Evolutionary conservation across 2,888 invertebrate genomes (phyloP).

Genomic region (Deladenus siricidicola): DNA sequence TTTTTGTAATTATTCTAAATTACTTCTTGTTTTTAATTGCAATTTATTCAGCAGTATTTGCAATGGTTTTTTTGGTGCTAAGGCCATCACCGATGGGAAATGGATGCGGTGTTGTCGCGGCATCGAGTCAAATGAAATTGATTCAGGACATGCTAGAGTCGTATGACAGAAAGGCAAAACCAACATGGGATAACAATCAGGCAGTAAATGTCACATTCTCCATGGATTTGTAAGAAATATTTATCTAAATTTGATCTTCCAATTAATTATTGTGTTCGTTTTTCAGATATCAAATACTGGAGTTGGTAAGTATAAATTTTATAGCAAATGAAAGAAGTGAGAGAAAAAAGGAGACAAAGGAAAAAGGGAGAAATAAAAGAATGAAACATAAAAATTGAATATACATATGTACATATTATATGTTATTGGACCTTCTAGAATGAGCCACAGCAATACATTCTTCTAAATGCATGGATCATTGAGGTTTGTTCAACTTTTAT

Average conservation of each 20-base stretch:
- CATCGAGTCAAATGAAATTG: slow-evolving; percentile 29
- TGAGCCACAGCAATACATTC: slow-evolving; percentile 51
- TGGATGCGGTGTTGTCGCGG: no score
- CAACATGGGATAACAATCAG: slow-evolving; percentile 49
- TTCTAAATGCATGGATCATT: slow-evolving; percentile 52
- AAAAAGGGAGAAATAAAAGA: no score
- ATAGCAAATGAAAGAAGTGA: neutral
- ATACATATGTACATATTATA: neutral
- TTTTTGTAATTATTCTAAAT: no score
- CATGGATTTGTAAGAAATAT: slow-evolving; percentile 51
- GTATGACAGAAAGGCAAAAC: slow-evolving; percentile 42
- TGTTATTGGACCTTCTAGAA: slow-evolving; percentile 34
- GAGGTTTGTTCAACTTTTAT: slow-evolving; percentile 32
- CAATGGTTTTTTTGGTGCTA: no score
- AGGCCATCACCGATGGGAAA: no score
- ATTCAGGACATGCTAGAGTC: slow-evolving; percentile 34
- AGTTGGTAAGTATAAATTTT: slow-evolving; percentile 42
- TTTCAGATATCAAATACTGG: slow-evolving; percentile 52
- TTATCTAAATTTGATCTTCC: no score
- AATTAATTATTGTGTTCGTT: no score
- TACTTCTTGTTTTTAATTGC: no score
- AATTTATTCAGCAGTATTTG: no score
- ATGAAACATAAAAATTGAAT: no score
- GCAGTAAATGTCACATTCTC: slow-evolving; percentile 51
- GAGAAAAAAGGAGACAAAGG: no score